phyloP scores from a whole-genome alignment of 2,797 vertebrate species.

The Peromyscus melanophrys region DNA sequence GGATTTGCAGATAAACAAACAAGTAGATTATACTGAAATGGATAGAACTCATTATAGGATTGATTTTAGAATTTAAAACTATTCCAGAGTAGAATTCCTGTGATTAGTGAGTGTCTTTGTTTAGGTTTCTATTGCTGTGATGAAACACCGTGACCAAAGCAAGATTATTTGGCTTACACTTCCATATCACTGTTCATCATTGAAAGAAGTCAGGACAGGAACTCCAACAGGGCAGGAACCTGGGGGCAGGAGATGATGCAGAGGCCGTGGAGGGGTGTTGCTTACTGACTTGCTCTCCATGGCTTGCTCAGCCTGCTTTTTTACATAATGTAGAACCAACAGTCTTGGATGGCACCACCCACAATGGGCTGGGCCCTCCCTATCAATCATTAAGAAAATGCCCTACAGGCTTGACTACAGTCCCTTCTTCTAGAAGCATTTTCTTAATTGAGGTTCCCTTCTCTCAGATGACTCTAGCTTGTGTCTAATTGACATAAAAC shows the following conservation, averaged over 20 bases:
- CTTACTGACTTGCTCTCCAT: not conserved
- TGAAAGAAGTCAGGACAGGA: not conserved
- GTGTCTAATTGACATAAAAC: not conserved
- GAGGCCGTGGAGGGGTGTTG: not conserved
- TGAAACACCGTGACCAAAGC: not conserved
- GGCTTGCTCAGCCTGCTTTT: not conserved
- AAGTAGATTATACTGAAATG: constrained; percentile 20
- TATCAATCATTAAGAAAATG: not conserved
- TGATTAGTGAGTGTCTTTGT: not conserved
- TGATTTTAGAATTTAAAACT: constrained; percentile 33
- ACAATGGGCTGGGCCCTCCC: not conserved
- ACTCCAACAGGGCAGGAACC: not conserved
- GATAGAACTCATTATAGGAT: constrained; percentile 28
- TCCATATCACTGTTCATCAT: not conserved
- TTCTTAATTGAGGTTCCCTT: not conserved
- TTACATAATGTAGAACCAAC: not conserved
- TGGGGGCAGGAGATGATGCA: not conserved
- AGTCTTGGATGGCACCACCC: not conserved
- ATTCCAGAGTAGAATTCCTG: constrained; percentile 23
- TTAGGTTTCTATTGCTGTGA: not conserved
- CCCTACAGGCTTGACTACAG: not conserved
- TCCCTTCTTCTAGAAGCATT: not conserved
- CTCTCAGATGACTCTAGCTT: not conserved
- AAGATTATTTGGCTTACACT: not conserved
- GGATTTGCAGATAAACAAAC: not conserved